These are phyloP conservation scores for Rhegmatorhina hoffmannsi DNA, from an alignment of 2,113 vertebrate genomes.

Conservation along the genomic window DNA sequence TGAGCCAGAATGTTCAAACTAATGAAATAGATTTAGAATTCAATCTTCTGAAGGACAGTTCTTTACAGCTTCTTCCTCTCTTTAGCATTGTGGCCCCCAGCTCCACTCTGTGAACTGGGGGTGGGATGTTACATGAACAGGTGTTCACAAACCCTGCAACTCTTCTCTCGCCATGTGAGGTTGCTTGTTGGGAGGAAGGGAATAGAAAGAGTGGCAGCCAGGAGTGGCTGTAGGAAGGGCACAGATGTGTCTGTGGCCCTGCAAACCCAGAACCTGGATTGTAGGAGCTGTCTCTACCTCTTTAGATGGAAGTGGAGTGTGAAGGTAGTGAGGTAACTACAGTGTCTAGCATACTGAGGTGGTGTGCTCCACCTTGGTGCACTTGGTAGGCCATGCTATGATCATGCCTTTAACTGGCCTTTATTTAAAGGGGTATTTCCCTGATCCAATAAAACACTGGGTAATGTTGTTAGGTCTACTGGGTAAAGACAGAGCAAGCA, in stretches of 20 bases:
- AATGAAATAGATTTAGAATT: conserved; percentile 41
- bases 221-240: background rate
- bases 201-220: background rate
- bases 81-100: background rate
- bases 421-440: background rate
- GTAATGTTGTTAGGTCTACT: background rate
- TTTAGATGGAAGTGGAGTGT: background rate
- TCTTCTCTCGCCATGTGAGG: background rate
- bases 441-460: background rate
- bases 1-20: conserved; percentile 36
- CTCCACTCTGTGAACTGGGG: background rate
- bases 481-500: background rate
- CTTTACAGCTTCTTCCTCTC: background rate
- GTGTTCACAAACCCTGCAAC: background rate
- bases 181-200: background rate
- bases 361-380: background rate
- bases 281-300: background rate
- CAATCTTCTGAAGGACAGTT: background rate
- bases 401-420: background rate
- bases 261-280: background rate
- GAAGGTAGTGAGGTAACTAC: background rate
- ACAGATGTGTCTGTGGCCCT: background rate
- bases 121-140: background rate
- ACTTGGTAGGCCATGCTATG: background rate
- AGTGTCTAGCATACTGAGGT: background rate